phyloP scores from a whole-genome alignment of 2,113 vertebrate species.

The Sturnira hondurensis region DNA sequence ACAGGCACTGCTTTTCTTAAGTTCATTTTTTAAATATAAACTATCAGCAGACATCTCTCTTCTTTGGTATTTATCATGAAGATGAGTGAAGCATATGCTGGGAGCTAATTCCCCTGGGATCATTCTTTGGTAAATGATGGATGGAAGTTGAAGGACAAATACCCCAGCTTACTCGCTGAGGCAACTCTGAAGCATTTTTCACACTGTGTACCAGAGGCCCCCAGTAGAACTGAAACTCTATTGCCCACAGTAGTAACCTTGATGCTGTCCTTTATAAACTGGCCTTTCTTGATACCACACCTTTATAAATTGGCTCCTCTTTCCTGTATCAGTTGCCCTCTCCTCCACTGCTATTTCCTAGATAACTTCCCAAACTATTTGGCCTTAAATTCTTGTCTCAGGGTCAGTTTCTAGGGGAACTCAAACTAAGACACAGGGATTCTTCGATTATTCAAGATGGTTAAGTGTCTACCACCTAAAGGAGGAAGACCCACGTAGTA shows the following conservation, averaged over 20 bases:
- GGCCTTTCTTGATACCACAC: neutral
- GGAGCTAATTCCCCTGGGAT: neutral
- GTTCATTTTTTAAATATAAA: conserved; percentile 29
- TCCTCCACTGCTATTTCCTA: neutral
- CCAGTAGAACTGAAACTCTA: neutral
- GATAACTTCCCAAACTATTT: neutral
- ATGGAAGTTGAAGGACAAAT: neutral
- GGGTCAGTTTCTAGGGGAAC: neutral
- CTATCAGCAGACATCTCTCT: neutral
- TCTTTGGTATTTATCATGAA: conserved; percentile 11
- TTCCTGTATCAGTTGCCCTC: neutral
- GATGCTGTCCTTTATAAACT: neutral
- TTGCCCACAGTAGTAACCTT: neutral
- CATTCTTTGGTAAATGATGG: neutral
- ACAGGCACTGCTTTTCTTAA: neutral
- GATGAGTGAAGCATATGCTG: neutral
- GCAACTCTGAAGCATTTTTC: neutral
- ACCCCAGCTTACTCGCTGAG: neutral
- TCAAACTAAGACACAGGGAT: neutral
- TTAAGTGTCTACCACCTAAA: neutral
- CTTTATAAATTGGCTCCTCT: neutral
- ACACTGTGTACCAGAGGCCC: neutral
- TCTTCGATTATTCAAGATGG: neutral
- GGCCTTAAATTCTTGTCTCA: neutral
- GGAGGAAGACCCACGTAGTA: neutral